Evolutionary conservation across 2,113 vertebrate genomes (phyloP), one percentile per base, ranked within the genome.

Genomic region (Archocentrus centrarchus): DNA sequence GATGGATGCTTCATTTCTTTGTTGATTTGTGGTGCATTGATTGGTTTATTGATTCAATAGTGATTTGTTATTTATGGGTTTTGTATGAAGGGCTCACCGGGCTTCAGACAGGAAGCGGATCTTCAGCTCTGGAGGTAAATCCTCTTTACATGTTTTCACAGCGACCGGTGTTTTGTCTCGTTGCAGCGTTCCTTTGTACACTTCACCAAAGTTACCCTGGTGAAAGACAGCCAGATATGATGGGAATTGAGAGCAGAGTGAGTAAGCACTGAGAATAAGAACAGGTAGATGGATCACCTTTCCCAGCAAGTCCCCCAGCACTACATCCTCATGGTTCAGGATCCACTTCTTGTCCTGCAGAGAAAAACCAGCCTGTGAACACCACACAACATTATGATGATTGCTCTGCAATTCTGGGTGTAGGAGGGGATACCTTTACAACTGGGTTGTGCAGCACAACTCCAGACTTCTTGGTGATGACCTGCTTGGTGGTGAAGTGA

Each of bases 381-480:
- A 11, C 66, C 44, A 20, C 47, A 70, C 27, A 4, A 7, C 60
- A 47, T n/a, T 30, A 27, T 24, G 9, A 50, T 22, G 9, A 13
- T 13, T 5, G 9, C 44, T 3, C 22, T 57, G 3, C 47, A 5
- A 47, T 2, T 32, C 6, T 58, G 50, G 3, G 3, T 57, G 50
- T 5, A 68, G 3, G 17, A 18, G 14, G 2, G 15, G 32, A 90
- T 96, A 97, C 98, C 97, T 99, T 99, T 92, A 97, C 85, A 75
- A 99, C 96, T 0, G 98, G 97, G 95, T 97, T 98, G 66, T 98
- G 94, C 53, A 99, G 96, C 80, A 99, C 96, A 0, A 99, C 98
- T 35, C 97, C 98, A 1, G 98, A 99, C 92, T 99, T 99, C 95
- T 99, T 99, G 59, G 98, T 99, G 95, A 99, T 99, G 84, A 99